Evolutionary conservation across 2,888 invertebrate species (phyloP).

Genomic region (Aproaerema taeniolella): DNA sequence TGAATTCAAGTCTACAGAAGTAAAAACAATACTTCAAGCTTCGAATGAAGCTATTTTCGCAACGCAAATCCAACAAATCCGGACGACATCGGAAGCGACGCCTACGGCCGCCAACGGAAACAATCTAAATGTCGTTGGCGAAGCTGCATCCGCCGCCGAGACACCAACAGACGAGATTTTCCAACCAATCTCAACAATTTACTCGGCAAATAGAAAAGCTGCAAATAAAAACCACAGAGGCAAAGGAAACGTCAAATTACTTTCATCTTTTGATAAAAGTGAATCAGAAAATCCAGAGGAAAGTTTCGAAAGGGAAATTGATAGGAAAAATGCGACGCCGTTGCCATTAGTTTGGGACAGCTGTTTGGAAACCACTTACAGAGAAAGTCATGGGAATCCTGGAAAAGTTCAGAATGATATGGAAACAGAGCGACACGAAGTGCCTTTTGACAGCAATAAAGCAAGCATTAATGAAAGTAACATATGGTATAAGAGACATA

Average conservation of each 20-base stretch:
- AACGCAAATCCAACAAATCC: constrained; percentile 52
- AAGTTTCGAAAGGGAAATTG: constrained; percentile 14
- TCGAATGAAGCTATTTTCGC: constrained; percentile 39
- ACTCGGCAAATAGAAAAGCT: constrained; percentile 38
- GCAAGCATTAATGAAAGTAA: constrained; percentile 30
- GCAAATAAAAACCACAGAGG: constrained; percentile 39
- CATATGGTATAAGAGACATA: constrained; percentile 51
- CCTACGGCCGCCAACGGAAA: constrained; percentile 56
- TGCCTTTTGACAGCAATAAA: constrained; percentile 30
- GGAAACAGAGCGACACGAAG: constrained; percentile 36
- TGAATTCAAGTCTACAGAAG: constrained; percentile 27
- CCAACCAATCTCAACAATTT: constrained; percentile 58
- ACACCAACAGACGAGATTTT: constrained; percentile 51
- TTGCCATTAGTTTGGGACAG: constrained; percentile 55
- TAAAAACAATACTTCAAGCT: constrained; percentile 40
- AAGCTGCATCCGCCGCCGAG: constrained; percentile 31
- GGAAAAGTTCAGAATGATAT: constrained; percentile 34
- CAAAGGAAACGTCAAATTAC: constrained; percentile 39
- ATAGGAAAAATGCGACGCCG: constrained; percentile 28
- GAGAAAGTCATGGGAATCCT: constrained; percentile 31
- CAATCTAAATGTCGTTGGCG: constrained; percentile 56
- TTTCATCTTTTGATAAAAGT: constrained; percentile 30
- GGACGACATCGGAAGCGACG: constrained; percentile 55
- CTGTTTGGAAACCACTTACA: constrained; percentile 49
- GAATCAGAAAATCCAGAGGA: constrained; percentile 23